Percentiles rank a stretch among this genome's conserved stretches.
Conservation (phyloP, 1,140 invertebrate species). For the Philaenus spumarius region DNA sequence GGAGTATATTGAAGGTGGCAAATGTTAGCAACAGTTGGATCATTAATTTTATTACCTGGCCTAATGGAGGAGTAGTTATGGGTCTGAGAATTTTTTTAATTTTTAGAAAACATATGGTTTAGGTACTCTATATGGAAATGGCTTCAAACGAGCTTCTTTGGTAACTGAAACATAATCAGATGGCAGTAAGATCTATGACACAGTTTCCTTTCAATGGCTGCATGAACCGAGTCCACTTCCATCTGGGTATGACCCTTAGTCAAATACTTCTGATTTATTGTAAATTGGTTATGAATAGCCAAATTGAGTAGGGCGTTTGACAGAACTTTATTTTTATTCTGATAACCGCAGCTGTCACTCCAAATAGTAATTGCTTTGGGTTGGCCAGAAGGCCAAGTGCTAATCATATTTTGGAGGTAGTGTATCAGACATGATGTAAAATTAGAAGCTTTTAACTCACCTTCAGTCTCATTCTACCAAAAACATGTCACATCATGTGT, state of each 20-base stretch:
- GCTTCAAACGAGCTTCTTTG: not conserved
- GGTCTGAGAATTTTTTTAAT: not conserved
- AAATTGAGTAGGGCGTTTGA: slow-evolving; percentile 34
- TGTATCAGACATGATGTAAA: too few species aligned
- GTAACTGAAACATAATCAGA: slow-evolving; percentile 2
- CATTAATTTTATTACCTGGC: not conserved
- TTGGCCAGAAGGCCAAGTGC: too few species aligned
- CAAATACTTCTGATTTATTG: slow-evolving; percentile 39
- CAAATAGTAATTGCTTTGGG: slow-evolving; percentile 2
- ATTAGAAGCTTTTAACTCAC: too few species aligned
- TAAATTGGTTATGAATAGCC: slow-evolving; percentile 27
- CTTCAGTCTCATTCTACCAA: too few species aligned
- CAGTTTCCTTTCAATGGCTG: slow-evolving; percentile 28
- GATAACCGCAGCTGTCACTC: slow-evolving; percentile 33
- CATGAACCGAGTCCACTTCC: slow-evolving; percentile 39
- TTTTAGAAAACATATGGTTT: not conserved
- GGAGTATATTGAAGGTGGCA: too few species aligned
- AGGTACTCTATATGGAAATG: not conserved
- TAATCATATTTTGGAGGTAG: too few species aligned
- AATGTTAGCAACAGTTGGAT: slow-evolving; percentile 5
- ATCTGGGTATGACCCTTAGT: slow-evolving; percentile 43
- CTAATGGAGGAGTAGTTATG: not conserved
- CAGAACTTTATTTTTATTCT: slow-evolving; percentile 36
- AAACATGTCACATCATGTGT: too few species aligned
- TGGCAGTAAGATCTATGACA: slow-evolving; percentile 14